phyloP scores from a whole-genome alignment of 1,140 invertebrate species.

The Plodia interpunctella region DNA sequence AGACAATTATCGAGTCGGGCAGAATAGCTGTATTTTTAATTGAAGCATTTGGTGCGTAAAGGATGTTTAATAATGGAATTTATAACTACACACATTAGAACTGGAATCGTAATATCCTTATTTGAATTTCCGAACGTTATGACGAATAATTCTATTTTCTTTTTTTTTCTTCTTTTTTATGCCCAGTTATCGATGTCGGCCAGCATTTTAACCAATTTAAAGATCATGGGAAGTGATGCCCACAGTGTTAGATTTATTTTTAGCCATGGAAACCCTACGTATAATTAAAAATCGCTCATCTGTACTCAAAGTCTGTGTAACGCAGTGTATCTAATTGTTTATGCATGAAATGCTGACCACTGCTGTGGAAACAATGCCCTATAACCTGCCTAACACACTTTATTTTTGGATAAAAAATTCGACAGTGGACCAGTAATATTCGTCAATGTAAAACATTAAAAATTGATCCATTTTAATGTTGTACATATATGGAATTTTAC shows the following conservation, averaged over 20 bases:
- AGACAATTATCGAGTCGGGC: not conserved
- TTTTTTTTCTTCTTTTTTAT: not conserved
- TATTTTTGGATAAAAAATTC: not conserved
- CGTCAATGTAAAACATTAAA: too few species aligned
- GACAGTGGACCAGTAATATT: not conserved
- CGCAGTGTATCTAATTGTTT: conserved; percentile 13
- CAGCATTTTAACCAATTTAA: not conserved
- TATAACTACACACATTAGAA: not conserved
- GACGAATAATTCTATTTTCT: not conserved
- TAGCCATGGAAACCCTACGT: conserved; percentile 9
- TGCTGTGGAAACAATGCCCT: conserved; percentile 9
- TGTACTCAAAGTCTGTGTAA: conserved; percentile 8
- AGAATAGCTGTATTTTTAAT: not conserved
- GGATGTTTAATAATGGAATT: not conserved
- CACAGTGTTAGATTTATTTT: not conserved
- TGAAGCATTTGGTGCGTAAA: not conserved
- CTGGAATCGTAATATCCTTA: not conserved
- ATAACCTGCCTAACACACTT: not conserved
- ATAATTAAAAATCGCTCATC: conserved; percentile 10
- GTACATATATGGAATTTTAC: too few species aligned
- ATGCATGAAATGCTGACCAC: conserved; percentile 11
- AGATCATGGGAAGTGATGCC: not conserved
- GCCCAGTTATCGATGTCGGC: too few species aligned
- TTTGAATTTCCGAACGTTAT: too few species aligned
- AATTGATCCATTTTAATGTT: too few species aligned